Base-by-base conservation (phyloP, 2,888 invertebrate genomes). In the Mylabris sibirica region DNA sequence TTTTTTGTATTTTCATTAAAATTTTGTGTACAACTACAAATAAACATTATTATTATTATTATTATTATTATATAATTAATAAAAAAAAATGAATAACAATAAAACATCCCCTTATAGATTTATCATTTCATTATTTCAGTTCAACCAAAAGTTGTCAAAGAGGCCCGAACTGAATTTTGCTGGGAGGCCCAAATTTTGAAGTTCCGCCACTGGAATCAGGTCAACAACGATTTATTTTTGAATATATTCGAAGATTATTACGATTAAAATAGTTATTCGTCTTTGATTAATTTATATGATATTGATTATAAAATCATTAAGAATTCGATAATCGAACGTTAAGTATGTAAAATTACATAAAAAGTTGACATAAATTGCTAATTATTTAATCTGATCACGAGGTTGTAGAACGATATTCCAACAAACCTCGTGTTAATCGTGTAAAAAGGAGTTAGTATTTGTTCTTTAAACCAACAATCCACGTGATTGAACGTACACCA, bases 381-480 rank as follows among this genome's bases (percentile, higher is more conserved):
- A 65, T 65, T 69, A 69, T 69, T 69, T 65, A 68, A 68, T 65
- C 59, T 59, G 68, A 62, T 65, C 69, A 69, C 69, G 69, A 65
- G 69, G 69, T 68, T 57, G 26, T 57, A 34, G 64, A 64, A 64
- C 67, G 35, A 30, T 35, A 64, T 67, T 64, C 53, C 38, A 49
- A 65, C 60, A 64, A 60, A 65, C 63, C 68, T 65, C 65, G 59
- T 66, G 65, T 38, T 57, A 57, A 26, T 26, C 57, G 63, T 24
- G n/a, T 17, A n/a, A 20, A 49, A 65, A 63, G 62, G 49, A 63
- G 64, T 60, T 44, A 65, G 68, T 65, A 65, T 63, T 65, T 59
- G 22, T 65, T 63, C 63, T 49, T 35, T 14, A 24, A 44, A 14
- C 26, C 12, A 12, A 35, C 35, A 59, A 34, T 66, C 66, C 69